A percentile compares a stretch with the other conserved stretches of the same genome.
phyloP scores from a whole-genome alignment of 1,140 invertebrate genomes.

The Pseudobourletiella spinata region DNA sequence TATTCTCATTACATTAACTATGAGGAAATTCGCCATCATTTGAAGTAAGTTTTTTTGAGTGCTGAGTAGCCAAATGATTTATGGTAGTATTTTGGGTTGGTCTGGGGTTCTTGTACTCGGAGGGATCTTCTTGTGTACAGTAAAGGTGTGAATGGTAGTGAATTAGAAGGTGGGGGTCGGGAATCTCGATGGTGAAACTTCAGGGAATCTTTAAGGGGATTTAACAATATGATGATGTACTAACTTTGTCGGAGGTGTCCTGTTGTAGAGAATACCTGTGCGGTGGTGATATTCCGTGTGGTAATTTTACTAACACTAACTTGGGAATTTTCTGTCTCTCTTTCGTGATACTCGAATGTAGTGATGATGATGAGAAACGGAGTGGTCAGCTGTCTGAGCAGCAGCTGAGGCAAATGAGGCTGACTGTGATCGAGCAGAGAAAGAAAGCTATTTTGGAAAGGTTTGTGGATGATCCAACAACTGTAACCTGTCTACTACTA shows the following conservation, averaged over 20 bases:
- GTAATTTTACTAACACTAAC: too few species aligned
- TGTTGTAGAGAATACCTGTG: too few species aligned
- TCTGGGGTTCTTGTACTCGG: background rate
- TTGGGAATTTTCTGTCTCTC: too few species aligned
- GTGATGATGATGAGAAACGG: slow-evolving; percentile 14
- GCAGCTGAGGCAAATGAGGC: slow-evolving; percentile 31
- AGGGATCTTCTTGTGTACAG: too few species aligned
- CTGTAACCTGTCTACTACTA: background rate
- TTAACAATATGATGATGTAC: too few species aligned
- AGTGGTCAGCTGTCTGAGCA: slow-evolving; percentile 30
- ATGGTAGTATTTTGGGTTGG: background rate
- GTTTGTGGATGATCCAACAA: slow-evolving; percentile 28
- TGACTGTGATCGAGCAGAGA: slow-evolving; percentile 34
- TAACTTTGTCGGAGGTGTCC: too few species aligned
- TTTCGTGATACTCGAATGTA: too few species aligned
- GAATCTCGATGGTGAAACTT: too few species aligned
- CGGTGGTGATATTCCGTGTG: too few species aligned
- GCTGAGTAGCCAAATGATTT: background rate
- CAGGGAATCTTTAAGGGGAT: too few species aligned
- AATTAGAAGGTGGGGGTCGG: too few species aligned
- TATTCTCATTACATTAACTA: slow-evolving; percentile 74
- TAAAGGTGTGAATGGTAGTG: too few species aligned
- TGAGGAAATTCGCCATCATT: slow-evolving; percentile 69
- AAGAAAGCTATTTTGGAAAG: slow-evolving; percentile 37
- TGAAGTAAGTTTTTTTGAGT: slow-evolving; percentile 50